Conservation (phyloP, 2,113 vertebrate species). For the Sceloporus undulatus region DNA sequence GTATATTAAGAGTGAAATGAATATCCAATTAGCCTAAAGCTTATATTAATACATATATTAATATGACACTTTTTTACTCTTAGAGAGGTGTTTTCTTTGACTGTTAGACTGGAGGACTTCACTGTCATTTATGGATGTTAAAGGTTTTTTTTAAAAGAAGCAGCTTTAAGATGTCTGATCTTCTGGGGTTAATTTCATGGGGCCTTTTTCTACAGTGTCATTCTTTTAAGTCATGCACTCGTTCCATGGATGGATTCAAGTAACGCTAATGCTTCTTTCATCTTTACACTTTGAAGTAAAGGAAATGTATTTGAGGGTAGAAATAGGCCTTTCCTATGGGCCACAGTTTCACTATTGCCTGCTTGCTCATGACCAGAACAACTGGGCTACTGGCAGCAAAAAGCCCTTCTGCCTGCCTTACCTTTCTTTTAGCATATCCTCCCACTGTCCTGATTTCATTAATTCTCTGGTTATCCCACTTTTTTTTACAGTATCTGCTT, state of each 20-base stretch:
- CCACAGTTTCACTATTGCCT: background rate
- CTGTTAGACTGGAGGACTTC: constrained; percentile 38
- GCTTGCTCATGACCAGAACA: background rate
- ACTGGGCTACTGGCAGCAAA: background rate
- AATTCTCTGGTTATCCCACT: too few species aligned
- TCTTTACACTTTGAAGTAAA: constrained; percentile 5
- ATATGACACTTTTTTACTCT: constrained; percentile 64
- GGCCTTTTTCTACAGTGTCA: constrained; percentile 39
- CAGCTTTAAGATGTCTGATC: constrained; percentile 53
- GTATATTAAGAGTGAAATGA: constrained; percentile 67
- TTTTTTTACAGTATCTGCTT: too few species aligned
- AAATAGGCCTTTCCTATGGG: background rate
- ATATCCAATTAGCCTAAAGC: constrained; percentile 72
- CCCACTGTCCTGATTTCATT: too few species aligned
- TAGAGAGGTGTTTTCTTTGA: constrained; percentile 61
- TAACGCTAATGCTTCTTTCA: constrained; percentile 12
- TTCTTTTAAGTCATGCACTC: constrained; percentile 30
- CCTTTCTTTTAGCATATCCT: background rate
- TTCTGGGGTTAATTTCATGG: constrained; percentile 47
- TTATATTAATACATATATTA: constrained; percentile 68
- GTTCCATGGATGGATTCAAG: constrained; percentile 19
- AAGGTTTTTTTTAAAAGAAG: constrained; percentile 50
- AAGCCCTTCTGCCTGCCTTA: background rate
- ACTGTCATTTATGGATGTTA: constrained; percentile 53
- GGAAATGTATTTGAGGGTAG: background rate